Evolutionary conservation across 2,797 vertebrate species (phyloP).

Genomic region (Ceryle rudis): DNA sequence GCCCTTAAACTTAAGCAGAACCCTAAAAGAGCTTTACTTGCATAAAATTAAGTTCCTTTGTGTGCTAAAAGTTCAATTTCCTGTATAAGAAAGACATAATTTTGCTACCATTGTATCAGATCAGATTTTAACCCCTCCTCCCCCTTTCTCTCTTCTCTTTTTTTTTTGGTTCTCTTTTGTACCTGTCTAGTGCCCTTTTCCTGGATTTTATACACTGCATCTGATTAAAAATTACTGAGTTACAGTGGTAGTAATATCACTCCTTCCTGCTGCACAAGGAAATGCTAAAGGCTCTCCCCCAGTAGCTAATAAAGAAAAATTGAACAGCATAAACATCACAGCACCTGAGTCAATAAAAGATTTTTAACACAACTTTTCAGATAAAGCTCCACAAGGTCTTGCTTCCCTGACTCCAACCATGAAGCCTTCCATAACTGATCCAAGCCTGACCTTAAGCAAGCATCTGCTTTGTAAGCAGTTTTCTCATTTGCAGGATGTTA

Average conservation of each 20-base stretch:
- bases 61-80: not conserved
- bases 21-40: not conserved
- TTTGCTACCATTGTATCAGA: not conserved
- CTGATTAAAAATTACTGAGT: not conserved
- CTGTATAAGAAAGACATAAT: not conserved
- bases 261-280: not conserved
- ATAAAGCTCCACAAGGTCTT: slow-evolving; percentile 34
- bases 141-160: not conserved
- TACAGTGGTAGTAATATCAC: slow-evolving; percentile 15
- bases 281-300: slow-evolving; percentile 1
- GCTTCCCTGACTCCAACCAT: not conserved
- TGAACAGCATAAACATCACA: slow-evolving; percentile 29
- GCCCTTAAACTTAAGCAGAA: not conserved
- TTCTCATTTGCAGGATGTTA: slow-evolving; percentile 5
- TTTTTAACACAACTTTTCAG: slow-evolving; percentile 38
- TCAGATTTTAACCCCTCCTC: not conserved
- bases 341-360: slow-evolving; percentile 72
- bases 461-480: slow-evolving; percentile 36
- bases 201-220: not conserved
- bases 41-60: not conserved
- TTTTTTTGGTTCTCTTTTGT: not conserved
- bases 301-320: slow-evolving; percentile 34
- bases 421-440: not conserved
- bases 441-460: not conserved
- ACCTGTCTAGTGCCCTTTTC: not conserved